Evolutionary conservation across 2,888 invertebrate species (phyloP), one percentile per base, ranked within the genome.

Genomic region (Latrodectus hesperus): DNA sequence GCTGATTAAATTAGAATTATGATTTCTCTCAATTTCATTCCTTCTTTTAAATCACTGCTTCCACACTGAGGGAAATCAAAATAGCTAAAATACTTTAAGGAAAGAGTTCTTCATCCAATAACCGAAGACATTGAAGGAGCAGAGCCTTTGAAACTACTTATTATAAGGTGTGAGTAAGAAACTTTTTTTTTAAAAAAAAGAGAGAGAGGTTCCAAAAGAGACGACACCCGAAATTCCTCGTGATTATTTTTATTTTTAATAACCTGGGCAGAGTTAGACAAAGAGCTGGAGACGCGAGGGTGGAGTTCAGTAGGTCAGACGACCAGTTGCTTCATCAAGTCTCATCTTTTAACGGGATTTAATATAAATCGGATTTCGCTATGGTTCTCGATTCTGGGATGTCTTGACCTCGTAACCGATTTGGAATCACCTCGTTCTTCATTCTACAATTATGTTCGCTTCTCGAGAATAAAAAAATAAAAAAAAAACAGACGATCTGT

Each of bases 361-460:
- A 22, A 73, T 10, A 80, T 71, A 80, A 72, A 80, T 80, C 72
- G 49, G 72, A 80, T 80, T 79, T 79, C 55, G 71, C 70, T 71
- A 55, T 55, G 79, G 55, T 53, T 53, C 79, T 79, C 72, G 72
- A 80, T 72, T 73, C 52, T 53, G 52, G 80, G 53, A 51, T 52
- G 17, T 72, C 64, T 64, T 81, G 81, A 81, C 81, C 81, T 81
- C 81, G 74, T 81, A 74, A 81, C 82, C 82, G 82, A 75, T 81
- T 81, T 65, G 72, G 38, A 26, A n/a, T 70, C 70, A 26, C 55
- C 55, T 68, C 68, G 77, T 68, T 67, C 67, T n/a, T 9, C 60
- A 77, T 52, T 77, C 77, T 67, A 51, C 9, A 64, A 55, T 51
- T 49, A 72, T 16, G 74, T 26, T 53, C 16, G 74, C 60, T 55